Conservation (phyloP, 1,140 invertebrate species). For the Nilaparvata lugens region DNA sequence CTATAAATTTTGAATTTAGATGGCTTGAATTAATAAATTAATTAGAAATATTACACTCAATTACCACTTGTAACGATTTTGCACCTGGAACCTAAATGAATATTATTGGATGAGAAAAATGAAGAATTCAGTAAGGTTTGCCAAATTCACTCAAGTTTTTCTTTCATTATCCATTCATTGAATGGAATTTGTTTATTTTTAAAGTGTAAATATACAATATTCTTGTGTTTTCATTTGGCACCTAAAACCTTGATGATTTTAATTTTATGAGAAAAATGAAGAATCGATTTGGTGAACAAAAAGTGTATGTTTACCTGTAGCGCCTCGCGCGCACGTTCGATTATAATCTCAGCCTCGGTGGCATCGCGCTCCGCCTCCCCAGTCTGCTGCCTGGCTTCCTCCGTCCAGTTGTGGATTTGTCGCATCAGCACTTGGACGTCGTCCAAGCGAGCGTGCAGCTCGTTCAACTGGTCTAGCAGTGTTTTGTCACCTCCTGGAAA, state of each 20-base stretch:
- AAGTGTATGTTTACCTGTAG: slow-evolving; percentile 21
- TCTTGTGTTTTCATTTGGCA: too few species aligned
- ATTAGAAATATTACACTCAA: too few species aligned
- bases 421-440: slow-evolving; percentile 53
- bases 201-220: slow-evolving; percentile 13
- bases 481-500: slow-evolving; percentile 33
- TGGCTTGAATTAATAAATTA: too few species aligned
- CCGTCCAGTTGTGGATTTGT: slow-evolving; percentile 47
- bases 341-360: slow-evolving; percentile 59
- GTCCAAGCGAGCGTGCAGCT: slow-evolving; percentile 52
- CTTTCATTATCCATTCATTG: not conserved
- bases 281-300: too few species aligned
- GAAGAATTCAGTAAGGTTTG: too few species aligned
- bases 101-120: too few species aligned
- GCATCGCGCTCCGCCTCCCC: slow-evolving; percentile 55
- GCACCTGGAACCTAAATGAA: too few species aligned
- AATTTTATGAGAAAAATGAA: too few species aligned
- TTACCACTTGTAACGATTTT: too few species aligned
- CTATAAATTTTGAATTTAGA: too few species aligned
- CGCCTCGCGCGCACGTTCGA: slow-evolving; percentile 25
- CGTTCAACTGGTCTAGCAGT: slow-evolving; percentile 54
- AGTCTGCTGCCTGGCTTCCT: slow-evolving; percentile 49
- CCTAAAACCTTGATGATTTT: too few species aligned
- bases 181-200: not conserved
- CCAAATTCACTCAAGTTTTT: too few species aligned